phyloP scores from a whole-genome alignment of 2,113 vertebrate genomes.

The Malurus melanocephalus region DNA sequence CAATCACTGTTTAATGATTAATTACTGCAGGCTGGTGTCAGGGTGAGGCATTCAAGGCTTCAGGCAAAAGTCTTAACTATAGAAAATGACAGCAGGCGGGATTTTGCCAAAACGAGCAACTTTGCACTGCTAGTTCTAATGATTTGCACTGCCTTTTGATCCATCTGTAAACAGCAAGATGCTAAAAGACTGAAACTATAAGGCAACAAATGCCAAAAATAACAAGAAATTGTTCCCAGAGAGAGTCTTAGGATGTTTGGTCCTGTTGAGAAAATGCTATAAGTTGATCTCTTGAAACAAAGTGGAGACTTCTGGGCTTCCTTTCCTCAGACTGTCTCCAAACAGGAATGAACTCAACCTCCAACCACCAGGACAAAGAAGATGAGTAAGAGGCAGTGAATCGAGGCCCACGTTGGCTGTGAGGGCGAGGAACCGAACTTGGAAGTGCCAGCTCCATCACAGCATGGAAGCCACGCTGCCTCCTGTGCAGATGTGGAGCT shows the following conservation, averaged over 20 bases:
- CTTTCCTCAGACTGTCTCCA: neutral
- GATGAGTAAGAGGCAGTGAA: neutral
- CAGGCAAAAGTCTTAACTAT: conserved; percentile 72
- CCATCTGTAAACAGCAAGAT: conserved; percentile 53
- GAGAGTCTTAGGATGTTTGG: conserved; percentile 33
- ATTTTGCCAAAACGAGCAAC: conserved; percentile 61
- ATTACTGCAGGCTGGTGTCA: conserved; percentile 78
- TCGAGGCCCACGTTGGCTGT: no score
- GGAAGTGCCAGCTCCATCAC: accelerated
- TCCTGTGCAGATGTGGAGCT: neutral
- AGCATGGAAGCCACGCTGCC: accelerated
- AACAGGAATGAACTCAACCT: neutral
- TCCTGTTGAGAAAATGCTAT: conserved; percentile 1
- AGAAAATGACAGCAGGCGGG: conserved; percentile 71
- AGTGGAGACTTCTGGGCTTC: neutral
- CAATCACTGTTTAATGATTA: conserved; percentile 78
- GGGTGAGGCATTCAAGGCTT: conserved; percentile 68
- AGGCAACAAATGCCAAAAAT: conserved; percentile 47
- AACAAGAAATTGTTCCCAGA: conserved; percentile 51
- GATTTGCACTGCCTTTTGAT: conserved; percentile 60
- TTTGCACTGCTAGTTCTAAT: conserved; percentile 56
- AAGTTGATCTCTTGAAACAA: conserved; percentile 34
- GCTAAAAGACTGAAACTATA: conserved; percentile 32
- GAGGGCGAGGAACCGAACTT: neutral
- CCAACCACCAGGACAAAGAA: neutral